phyloP scores from a whole-genome alignment of 2,888 invertebrate species.

The Mythimna loreyi region DNA sequence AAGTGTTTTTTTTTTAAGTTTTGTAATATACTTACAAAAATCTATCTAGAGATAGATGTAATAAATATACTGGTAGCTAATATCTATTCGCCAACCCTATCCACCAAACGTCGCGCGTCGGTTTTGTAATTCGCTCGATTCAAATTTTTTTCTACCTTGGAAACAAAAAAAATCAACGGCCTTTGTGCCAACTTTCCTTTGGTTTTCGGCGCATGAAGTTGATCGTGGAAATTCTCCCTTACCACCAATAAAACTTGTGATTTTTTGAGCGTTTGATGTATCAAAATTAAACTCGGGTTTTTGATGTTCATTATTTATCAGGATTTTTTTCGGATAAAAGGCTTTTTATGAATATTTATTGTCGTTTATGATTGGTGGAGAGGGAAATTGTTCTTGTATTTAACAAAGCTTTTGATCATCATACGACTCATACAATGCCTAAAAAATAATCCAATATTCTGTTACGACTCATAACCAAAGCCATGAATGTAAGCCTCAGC shows the following conservation, averaged over 20 bases:
- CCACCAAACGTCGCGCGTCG: constrained; percentile 72
- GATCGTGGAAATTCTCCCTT: constrained; percentile 81
- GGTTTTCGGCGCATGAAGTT: constrained; percentile 86
- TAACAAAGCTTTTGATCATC: constrained; percentile 17
- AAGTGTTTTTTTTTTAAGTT: no score
- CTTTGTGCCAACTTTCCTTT: constrained; percentile 86
- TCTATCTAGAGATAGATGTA: no score
- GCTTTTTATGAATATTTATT: constrained; percentile 66
- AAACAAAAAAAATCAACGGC: constrained; percentile 83
- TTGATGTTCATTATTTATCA: constrained; percentile 73
- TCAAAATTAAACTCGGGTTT: constrained; percentile 75
- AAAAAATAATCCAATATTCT: background rate
- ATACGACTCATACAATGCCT: background rate
- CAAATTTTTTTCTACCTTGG: constrained; percentile 83
- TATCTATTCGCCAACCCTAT: constrained; percentile 74
- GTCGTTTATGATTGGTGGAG: constrained; percentile 31
- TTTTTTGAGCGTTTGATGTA: constrained; percentile 83
- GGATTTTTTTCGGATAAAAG: constrained; percentile 65
- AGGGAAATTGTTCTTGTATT: constrained; percentile 12
- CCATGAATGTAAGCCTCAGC: background rate
- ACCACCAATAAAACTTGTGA: constrained; percentile 82
- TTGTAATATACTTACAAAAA: no score
- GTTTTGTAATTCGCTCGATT: constrained; percentile 86
- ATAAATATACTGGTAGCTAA: background rate
- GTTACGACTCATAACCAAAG: background rate